A percentile compares a stretch with the other conserved stretches of the same genome.
Evolutionary conservation across 2,888 invertebrate species (phyloP).

Genomic region (Pheosia tremula): DNA sequence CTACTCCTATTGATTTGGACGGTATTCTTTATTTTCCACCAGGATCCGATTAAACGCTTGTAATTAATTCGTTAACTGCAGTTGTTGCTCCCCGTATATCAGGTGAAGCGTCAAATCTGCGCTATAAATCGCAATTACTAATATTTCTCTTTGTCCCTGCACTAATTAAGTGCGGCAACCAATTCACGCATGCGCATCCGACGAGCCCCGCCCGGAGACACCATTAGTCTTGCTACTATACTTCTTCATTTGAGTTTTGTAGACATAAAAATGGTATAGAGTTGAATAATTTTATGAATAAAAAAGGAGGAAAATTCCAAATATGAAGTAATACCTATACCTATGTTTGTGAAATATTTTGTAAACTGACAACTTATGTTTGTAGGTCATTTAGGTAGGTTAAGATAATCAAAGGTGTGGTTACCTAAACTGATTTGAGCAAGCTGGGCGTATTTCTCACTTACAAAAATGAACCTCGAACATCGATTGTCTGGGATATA

Average conservation of each 20-base stretch:
- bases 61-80: conserved; percentile 19
- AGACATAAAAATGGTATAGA: conserved; percentile 36
- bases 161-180: conserved; percentile 77
- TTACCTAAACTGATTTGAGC: too few relatives aligned
- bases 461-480: too few relatives aligned
- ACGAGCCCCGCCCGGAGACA: conserved; percentile 70
- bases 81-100: conserved; percentile 55
- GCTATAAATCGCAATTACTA: conserved; percentile 73
- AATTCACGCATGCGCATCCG: conserved; percentile 75
- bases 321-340: too few relatives aligned
- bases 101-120: conserved; percentile 49
- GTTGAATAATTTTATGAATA: conserved; percentile 14
- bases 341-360: too few relatives aligned
- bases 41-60: not conserved
- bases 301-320: too few relatives aligned
- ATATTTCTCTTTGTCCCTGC: conserved; percentile 70
- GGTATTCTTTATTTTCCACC: not conserved
- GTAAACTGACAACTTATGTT: too few relatives aligned
- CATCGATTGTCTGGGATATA: too few relatives aligned
- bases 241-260: conserved; percentile 38
- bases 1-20: not conserved
- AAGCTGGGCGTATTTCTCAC: too few relatives aligned
- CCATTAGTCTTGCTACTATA: conserved; percentile 70
- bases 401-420: too few relatives aligned
- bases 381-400: too few relatives aligned